These are phyloP conservation scores for Corapipo altera DNA, from an alignment of 2,113 vertebrate species.

Conservation along the genomic window DNA sequence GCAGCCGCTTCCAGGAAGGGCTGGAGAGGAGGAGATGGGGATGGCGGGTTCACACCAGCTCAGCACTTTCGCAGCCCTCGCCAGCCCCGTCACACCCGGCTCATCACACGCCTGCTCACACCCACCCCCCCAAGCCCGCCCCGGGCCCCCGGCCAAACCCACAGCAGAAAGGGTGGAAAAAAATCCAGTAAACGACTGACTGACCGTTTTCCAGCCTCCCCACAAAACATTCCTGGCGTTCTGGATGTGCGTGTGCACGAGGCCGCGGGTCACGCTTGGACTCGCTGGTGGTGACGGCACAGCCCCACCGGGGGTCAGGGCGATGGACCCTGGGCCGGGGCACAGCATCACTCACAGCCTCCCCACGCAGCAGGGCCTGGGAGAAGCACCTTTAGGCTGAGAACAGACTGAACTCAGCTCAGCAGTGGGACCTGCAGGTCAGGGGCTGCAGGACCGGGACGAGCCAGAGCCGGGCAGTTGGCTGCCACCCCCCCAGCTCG, in stretches of 20 bases:
- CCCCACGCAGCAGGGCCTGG: not conserved
- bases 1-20: slow-evolving; percentile 39
- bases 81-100: slow-evolving; percentile 27
- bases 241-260: not conserved
- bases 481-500: not conserved
- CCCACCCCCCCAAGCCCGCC: not conserved
- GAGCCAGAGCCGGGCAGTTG: not conserved
- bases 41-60: slow-evolving; percentile 47
- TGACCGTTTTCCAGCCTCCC: slow-evolving; percentile 25
- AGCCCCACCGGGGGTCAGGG: accelerated
- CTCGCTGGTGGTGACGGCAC: accelerated
- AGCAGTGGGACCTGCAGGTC: not conserved
- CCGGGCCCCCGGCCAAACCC: not conserved
- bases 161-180: not conserved
- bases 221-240: not conserved
- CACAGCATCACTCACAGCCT: not conserved
- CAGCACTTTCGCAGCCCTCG: slow-evolving; percentile 41
- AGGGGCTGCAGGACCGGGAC: not conserved
- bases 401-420: not conserved
- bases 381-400: not conserved
- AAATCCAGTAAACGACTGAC: not conserved
- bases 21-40: not conserved
- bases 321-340: accelerated
- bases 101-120: slow-evolving; percentile 10
- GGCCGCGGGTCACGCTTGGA: not conserved